phyloP scores from a whole-genome alignment of 2,113 vertebrate species.

The Arizona elegans region DNA sequence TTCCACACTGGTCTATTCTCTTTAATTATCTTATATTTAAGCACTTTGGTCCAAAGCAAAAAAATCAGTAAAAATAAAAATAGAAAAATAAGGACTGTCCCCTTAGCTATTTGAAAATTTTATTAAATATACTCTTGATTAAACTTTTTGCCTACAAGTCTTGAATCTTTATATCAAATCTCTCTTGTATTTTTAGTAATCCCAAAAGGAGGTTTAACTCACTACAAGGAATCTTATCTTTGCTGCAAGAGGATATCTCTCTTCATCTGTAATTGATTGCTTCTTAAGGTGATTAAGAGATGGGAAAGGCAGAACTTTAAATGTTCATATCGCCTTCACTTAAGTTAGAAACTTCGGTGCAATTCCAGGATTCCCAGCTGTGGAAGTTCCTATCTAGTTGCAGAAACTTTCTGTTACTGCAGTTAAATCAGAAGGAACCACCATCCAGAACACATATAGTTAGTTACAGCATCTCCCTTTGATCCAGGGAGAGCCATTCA shows the following conservation, averaged over 20 bases:
- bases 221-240: neutral
- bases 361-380: neutral
- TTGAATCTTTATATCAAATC: neutral
- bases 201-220: neutral
- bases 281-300: neutral
- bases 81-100: neutral
- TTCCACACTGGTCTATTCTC: neutral
- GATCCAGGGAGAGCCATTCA: neutral
- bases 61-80: neutral
- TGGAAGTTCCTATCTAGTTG: neutral
- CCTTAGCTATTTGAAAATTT: neutral
- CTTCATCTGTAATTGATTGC: neutral
- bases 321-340: neutral
- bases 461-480: neutral
- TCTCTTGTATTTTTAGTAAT: neutral
- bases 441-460: neutral
- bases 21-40: neutral
- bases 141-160: neutral
- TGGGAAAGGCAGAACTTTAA: neutral
- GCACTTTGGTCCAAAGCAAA: neutral
- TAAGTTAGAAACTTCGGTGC: neutral
- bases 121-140: neutral
- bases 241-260: neutral
- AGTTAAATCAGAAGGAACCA: neutral
- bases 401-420: neutral